phyloP scores from a whole-genome alignment of 2,797 vertebrate species.

The Eulemur coronatus region DNA sequence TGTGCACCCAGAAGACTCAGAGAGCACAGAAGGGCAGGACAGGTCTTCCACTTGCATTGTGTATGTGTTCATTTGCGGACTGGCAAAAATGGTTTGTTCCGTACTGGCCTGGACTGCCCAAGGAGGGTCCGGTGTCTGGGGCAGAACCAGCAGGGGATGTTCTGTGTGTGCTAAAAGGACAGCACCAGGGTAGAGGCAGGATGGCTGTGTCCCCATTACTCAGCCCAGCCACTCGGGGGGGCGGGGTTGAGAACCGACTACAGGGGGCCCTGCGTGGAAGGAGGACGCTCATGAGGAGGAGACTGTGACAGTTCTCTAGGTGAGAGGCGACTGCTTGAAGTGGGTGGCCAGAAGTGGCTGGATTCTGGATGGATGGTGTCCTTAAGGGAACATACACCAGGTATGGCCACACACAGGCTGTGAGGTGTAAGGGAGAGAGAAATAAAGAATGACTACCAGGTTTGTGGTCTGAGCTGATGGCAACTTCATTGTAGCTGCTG shows the following conservation, averaged over 20 bases:
- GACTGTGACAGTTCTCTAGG: not conserved
- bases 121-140: not conserved
- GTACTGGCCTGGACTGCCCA: rapidly evolving
- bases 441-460: not conserved
- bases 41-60: rapidly evolving
- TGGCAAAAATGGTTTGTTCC: not conserved
- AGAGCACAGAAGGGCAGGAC: not conserved
- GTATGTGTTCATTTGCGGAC: rapidly evolving
- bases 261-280: not conserved
- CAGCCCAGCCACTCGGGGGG: not conserved
- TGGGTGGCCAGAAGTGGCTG: not conserved
- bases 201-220: not conserved
- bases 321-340: not conserved
- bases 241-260: not conserved
- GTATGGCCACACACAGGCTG: not conserved
- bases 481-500: not conserved
- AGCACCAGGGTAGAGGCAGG: not conserved
- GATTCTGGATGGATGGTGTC: not conserved
- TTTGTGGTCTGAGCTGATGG: not conserved
- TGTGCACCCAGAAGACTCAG: not conserved
- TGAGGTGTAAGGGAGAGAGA: not conserved
- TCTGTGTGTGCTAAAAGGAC: not conserved
- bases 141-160: not conserved
- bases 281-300: not conserved
- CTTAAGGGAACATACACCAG: not conserved